phyloP scores from a whole-genome alignment of 1,140 invertebrate genomes.

The Heliconius nattereri region DNA sequence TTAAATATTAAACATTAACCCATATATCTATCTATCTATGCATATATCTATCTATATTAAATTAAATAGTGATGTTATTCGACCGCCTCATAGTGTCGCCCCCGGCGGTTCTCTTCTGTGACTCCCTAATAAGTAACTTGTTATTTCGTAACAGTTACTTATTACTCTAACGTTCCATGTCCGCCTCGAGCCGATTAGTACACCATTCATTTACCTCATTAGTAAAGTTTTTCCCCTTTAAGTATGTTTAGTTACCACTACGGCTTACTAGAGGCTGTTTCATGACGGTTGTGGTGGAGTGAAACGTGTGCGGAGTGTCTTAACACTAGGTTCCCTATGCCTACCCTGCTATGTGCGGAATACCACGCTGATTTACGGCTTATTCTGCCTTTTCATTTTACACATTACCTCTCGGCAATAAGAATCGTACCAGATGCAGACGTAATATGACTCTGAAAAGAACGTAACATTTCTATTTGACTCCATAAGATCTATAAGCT shows the following conservation, averaged over 20 bases:
- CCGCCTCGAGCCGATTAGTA: constrained; percentile 15
- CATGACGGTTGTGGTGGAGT: too few species aligned
- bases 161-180: constrained; percentile 12
- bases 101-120: neutral
- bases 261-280: neutral
- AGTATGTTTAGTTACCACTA: constrained; percentile 4
- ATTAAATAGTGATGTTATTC: neutral
- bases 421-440: constrained; percentile 23
- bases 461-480: constrained; percentile 27
- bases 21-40: too few species aligned
- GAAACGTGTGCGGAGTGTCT: too few species aligned
- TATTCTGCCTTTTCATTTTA: constrained; percentile 17
- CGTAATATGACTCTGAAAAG: constrained; percentile 26
- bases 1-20: too few species aligned
- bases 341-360: too few species aligned
- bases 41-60: too few species aligned
- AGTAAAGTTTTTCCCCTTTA: constrained; percentile 27
- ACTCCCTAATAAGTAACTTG: neutral
- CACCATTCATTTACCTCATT: constrained; percentile 8
- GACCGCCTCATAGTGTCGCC: neutral
- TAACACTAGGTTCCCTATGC: too few species aligned
- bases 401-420: constrained; percentile 27
- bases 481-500: neutral
- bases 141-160: constrained; percentile 11
- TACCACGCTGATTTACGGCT: neutral